Evolutionary conservation across 37 sponge, comb jelly and placozoan species (phyloP), one percentile per base, ranked within the genome.

Genomic region (Haliclona indistincta): DNA sequence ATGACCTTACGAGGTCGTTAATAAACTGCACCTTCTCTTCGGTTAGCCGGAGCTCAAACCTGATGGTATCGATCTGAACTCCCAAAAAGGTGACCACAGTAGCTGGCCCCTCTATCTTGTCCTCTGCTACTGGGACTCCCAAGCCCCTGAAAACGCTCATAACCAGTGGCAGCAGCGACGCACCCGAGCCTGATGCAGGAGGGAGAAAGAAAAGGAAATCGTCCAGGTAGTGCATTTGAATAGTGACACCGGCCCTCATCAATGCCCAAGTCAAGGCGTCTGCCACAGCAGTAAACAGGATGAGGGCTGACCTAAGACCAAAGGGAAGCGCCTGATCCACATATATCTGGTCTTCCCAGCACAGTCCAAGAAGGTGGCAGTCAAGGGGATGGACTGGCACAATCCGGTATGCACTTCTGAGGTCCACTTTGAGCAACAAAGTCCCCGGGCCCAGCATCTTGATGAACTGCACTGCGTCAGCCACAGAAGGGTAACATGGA

Each of bases 221-320:
- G n/a, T 58, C 60, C 6, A 58, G 60, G 25, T 58, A 58, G 25
- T 58, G 60, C 6, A 58, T 20, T 8, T n/a, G 60, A 8, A 6
- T 25, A n/a, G 6, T 7, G 7, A 58, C 28, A 6, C 60, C 60
- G 7, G 6, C 6, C 26, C 60, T 25, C 11, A 25, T 20, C 6
- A 58, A 7, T 25, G 25, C 60, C 60, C 60, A 58, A n/a, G 60
- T 26, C 7, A 58, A 58, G 6, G 25, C 25, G 28, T 58, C 60
- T 8, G 60, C 60, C 11, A 58, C 13, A 25, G 60, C 60, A n/a
- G 60, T 58, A n/a, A 58, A 58, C n/a, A n/a, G n/a, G n/a, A n/a
- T n/a, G n/a, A n/a, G n/a, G n/a, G n/a, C n/a, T n/a, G n/a, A n/a
- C n/a, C n/a, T n/a, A n/a, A n/a, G n/a, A n/a, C n/a, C n/a, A n/a